Evolutionary conservation across 2,113 vertebrate genomes (phyloP).

Genomic region (Forbesichthys papilliferus): DNA sequence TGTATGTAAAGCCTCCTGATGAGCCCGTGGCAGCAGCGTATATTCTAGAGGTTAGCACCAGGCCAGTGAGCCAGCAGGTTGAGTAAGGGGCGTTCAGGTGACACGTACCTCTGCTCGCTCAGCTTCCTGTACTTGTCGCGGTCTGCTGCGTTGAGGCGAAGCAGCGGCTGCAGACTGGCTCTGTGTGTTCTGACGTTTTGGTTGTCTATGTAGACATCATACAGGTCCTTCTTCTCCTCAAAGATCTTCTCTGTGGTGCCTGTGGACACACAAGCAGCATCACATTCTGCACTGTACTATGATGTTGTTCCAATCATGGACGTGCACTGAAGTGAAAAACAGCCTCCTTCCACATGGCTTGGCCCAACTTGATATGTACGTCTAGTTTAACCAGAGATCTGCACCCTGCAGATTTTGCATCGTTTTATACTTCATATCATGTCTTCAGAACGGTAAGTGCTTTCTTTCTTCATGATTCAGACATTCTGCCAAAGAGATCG

Average conservation of each 20-base stretch:
- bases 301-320: too few species aligned
- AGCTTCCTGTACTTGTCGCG: conserved; percentile 94
- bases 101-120: conserved; percentile 89
- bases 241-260: conserved; percentile 99
- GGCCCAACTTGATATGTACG: too few species aligned
- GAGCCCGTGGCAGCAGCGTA: background rate
- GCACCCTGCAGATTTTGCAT: too few species aligned
- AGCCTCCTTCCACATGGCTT: too few species aligned
- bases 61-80: background rate
- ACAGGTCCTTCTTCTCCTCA: conserved; percentile 92
- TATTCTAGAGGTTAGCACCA: background rate
- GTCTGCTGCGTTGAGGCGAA: conserved; percentile 89
- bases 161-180: conserved; percentile 85
- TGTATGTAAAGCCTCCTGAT: background rate
- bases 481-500: too few species aligned
- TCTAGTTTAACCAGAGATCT: too few species aligned
- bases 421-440: too few species aligned
- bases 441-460: too few species aligned
- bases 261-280: conserved; percentile 62
- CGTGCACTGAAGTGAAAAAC: too few species aligned
- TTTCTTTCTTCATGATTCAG: too few species aligned
- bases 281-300: conserved; percentile 37
- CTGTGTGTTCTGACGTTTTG: conserved; percentile 98
- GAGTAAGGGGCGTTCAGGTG: too few species aligned
- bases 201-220: conserved; percentile 95